phyloP scores from a whole-genome alignment of 2,113 vertebrate genomes.

The Oplegnathus fasciatus region DNA sequence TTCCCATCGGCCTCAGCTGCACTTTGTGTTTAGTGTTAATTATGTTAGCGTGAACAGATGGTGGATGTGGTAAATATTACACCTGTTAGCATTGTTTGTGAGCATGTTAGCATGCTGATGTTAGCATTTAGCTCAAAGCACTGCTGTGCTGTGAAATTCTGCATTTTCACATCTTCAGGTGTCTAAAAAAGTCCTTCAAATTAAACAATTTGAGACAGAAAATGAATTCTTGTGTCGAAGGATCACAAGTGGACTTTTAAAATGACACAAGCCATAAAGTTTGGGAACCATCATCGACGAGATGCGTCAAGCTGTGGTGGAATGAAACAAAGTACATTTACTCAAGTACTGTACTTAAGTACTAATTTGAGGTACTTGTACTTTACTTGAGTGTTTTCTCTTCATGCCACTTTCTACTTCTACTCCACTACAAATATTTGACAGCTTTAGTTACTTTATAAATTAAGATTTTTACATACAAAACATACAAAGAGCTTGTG shows the following conservation, averaged over 20 bases:
- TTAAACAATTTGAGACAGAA: neutral
- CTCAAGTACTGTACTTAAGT: no score
- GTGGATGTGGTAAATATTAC: no score
- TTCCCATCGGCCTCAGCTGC: neutral
- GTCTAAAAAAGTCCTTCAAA: neutral
- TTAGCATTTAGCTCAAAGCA: slow-evolving; percentile 1
- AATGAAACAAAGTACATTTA: no score
- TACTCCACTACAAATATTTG: no score
- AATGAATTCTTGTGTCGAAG: neutral
- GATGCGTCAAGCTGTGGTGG: neutral
- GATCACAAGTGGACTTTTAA: neutral
- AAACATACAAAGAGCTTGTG: no score
- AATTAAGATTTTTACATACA: no score
- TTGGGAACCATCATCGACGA: neutral
- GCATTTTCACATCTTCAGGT: neutral
- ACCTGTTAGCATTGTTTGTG: neutral
- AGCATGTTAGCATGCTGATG: neutral
- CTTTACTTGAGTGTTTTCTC: no score
- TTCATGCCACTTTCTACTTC: no score
- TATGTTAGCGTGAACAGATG: neutral
- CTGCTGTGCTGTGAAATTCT: neutral
- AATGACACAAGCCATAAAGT: neutral
- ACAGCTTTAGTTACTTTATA: no score
- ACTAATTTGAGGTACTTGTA: no score
- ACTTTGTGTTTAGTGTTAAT: neutral